Evolutionary conservation across 92 coral and sea anemone genomes (phyloP).

Genomic region (Parazoanthus atlanticus): DNA sequence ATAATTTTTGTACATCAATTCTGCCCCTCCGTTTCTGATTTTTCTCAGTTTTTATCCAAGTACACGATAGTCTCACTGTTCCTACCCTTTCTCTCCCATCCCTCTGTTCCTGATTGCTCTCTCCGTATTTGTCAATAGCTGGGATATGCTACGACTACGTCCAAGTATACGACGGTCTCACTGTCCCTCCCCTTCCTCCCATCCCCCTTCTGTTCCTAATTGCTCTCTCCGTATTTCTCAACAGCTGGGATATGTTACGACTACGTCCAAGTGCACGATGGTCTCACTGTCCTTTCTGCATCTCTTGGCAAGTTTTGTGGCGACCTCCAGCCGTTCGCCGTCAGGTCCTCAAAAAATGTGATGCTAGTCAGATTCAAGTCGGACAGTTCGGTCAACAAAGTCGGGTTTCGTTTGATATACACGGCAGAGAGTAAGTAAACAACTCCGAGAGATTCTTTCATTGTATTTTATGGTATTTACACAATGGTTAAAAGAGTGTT

Average conservation of each 20-base stretch:
- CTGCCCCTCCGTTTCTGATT: no score
- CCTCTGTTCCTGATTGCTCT: not conserved
- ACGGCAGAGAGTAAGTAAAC: slow-evolving; percentile 59
- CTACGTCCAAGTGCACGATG: slow-evolving; percentile 78
- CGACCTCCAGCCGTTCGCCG: slow-evolving; percentile 45
- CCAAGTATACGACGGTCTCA: not conserved
- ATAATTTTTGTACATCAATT: not conserved
- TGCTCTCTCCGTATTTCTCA: not conserved
- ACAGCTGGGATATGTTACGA: slow-evolving; percentile 72
- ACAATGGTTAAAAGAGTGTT: not conserved
- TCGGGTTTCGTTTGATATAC: slow-evolving; percentile 66
- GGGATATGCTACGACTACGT: slow-evolving; percentile 79
- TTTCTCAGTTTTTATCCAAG: not conserved
- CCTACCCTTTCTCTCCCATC: not conserved
- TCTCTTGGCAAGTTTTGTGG: slow-evolving; percentile 86
- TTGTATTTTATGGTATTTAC: not conserved
- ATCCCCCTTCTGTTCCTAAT: not conserved
- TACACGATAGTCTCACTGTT: not conserved
- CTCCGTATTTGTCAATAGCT: slow-evolving; percentile 27
- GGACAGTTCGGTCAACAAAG: slow-evolving; percentile 57
- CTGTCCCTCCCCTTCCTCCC: not conserved
- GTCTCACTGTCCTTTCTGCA: slow-evolving; percentile 41
- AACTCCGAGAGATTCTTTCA: no score
- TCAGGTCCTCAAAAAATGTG: slow-evolving; percentile 58
- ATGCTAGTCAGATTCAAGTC: slow-evolving; percentile 68